These are phyloP conservation scores for Motacilla alba DNA, from an alignment of 2,113 vertebrate genomes.

Conservation along the genomic window DNA sequence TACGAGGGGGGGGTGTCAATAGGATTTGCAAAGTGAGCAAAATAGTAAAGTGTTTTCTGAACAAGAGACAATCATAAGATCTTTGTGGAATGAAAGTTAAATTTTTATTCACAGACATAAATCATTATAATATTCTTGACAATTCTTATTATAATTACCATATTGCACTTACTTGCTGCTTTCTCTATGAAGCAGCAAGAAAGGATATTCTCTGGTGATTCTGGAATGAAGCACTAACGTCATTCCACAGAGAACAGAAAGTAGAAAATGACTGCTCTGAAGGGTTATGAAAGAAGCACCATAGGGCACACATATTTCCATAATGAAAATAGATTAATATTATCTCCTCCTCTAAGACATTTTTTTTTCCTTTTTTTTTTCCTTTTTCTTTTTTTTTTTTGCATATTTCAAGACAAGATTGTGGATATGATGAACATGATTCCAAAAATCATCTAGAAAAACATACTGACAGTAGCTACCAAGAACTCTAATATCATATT, in stretches of 20 bases:
- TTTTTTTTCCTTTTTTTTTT: not conserved
- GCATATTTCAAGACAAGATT: not conserved
- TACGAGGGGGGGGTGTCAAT: not conserved
- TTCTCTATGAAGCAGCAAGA: not conserved
- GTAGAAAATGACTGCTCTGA: not conserved
- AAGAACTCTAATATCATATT: not conserved
- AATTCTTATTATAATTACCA: conserved; percentile 4
- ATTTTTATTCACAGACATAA: conserved; percentile 21
- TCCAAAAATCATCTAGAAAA: not conserved
- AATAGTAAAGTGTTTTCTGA: not conserved
- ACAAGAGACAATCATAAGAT: not conserved
- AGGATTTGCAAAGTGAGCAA: not conserved
- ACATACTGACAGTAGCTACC: not conserved
- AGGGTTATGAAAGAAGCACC: not conserved
- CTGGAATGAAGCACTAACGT: not conserved
- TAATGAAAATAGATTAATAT: not conserved
- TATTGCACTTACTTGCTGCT: not conserved
- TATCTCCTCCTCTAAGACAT: not conserved
- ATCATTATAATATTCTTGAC: not conserved
- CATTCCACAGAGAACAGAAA: not conserved
- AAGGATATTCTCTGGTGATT: not conserved
- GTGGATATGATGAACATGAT: not conserved
- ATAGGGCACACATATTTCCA: not conserved
- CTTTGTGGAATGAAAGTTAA: not conserved
- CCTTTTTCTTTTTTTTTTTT: not conserved